Percentiles rank a stretch among this genome's conserved stretches.
These are phyloP conservation scores for Carterocephalus palaemon DNA, from an alignment of 2,888 invertebrate species.

Conservation along the genomic window DNA sequence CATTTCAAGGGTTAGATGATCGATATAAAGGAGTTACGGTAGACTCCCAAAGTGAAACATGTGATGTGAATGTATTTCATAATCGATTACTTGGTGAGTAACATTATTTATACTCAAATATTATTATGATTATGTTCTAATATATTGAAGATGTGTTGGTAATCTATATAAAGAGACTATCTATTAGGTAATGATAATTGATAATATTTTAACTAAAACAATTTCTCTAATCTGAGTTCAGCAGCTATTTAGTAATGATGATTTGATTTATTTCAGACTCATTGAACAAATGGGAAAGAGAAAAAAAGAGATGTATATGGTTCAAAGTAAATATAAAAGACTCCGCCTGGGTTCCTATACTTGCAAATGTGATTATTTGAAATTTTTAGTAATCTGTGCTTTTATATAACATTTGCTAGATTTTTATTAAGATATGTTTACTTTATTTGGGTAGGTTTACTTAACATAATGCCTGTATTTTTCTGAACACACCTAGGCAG, in stretches of 20 bases:
- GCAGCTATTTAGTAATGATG: too few relatives aligned
- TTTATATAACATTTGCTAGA: slow-evolving; percentile 6
- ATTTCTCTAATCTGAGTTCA: too few relatives aligned
- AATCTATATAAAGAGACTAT: too few relatives aligned
- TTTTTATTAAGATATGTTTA: background rate
- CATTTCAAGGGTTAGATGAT: slow-evolving; percentile 74
- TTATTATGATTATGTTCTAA: too few relatives aligned
- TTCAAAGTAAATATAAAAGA: slow-evolving; percentile 86
- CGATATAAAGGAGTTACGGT: slow-evolving; percentile 87
- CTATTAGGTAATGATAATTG: too few relatives aligned
- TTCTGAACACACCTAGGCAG: too few relatives aligned
- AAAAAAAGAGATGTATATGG: slow-evolving; percentile 86
- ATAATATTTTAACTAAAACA: too few relatives aligned
- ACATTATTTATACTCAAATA: too few relatives aligned
- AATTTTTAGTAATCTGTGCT: slow-evolving; percentile 1
- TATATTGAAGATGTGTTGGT: too few relatives aligned
- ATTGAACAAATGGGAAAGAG: slow-evolving; percentile 81
- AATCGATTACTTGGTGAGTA: slow-evolving; percentile 79
- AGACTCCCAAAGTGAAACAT: slow-evolving; percentile 79
- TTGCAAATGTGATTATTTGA: slow-evolving; percentile 80
- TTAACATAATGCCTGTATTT: too few relatives aligned
- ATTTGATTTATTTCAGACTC: slow-evolving; percentile 79
- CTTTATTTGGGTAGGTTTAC: too few relatives aligned
- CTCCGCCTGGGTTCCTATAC: slow-evolving; percentile 85
- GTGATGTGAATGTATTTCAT: slow-evolving; percentile 69